phyloP scores from a whole-genome alignment of 2,888 invertebrate genomes.

The Thereva unica region DNA sequence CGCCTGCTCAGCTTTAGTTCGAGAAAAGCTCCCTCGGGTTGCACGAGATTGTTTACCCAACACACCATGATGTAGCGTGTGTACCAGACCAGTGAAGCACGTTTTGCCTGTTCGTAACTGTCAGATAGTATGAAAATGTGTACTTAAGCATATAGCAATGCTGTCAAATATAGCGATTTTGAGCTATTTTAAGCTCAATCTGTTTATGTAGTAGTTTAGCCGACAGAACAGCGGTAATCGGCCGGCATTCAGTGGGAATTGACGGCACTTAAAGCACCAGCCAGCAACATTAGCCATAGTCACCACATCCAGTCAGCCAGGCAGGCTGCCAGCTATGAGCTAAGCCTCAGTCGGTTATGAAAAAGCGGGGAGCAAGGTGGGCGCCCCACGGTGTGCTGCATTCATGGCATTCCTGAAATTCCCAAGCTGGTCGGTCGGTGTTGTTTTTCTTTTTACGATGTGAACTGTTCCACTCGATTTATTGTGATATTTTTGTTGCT shows the following conservation, averaged over 20 bases:
- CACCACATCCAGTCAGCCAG: slow-evolving; percentile 27
- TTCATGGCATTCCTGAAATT: slow-evolving; percentile 32
- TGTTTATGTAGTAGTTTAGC: slow-evolving; percentile 17
- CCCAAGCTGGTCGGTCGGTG: slow-evolving; percentile 23
- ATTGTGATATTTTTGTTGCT: slow-evolving; percentile 28
- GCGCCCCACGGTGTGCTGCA: not conserved
- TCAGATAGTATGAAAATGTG: slow-evolving; percentile 2
- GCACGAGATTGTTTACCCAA: not conserved
- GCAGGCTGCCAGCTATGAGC: slow-evolving; percentile 16
- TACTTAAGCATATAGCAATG: too few species aligned
- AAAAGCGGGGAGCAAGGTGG: slow-evolving; percentile 20
- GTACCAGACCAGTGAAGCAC: slow-evolving; percentile 3
- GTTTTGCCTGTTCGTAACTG: slow-evolving; percentile 13
- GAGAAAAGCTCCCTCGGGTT: too few species aligned
- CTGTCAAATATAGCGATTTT: not conserved
- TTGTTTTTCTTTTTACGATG: slow-evolving; percentile 1
- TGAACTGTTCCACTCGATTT: slow-evolving; percentile 31
- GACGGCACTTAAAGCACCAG: slow-evolving; percentile 30
- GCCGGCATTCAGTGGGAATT: slow-evolving; percentile 27
- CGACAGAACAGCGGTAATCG: slow-evolving; percentile 31
- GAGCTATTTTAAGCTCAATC: slow-evolving; percentile 16
- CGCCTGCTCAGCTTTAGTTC: too few species aligned
- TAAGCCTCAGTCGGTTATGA: slow-evolving; percentile 20
- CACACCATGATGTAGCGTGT: slow-evolving; percentile 12
- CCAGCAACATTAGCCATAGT: slow-evolving; percentile 15